phyloP scores from a whole-genome alignment of 2,888 invertebrate genomes.

The Masnerella sp. region DNA sequence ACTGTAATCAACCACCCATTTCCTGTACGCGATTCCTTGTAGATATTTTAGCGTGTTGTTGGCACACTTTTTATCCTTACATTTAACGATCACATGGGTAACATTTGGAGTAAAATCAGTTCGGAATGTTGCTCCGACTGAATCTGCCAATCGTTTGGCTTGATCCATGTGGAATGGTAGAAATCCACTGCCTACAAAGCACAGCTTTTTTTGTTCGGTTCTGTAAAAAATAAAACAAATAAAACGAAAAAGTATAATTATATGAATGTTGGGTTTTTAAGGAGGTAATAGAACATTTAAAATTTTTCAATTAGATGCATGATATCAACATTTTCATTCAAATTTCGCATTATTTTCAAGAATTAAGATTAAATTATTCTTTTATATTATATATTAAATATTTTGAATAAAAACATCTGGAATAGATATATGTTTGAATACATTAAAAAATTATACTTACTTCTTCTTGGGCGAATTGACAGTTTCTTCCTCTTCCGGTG shows the following conservation, averaged over 20 bases:
- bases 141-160: conserved; percentile 62
- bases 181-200: conserved; percentile 68
- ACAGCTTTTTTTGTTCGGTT: conserved; percentile 7
- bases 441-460: too few relatives aligned
- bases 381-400: too few relatives aligned
- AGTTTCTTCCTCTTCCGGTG: background rate
- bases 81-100: conserved; percentile 69
- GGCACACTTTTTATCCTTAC: conserved; percentile 58
- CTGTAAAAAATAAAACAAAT: background rate
- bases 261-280: too few relatives aligned
- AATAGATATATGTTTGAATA: too few relatives aligned
- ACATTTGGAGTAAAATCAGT: conserved; percentile 62
- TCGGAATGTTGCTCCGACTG: conserved; percentile 60
- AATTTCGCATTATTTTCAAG: too few relatives aligned
- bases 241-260: too few relatives aligned
- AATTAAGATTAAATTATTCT: too few relatives aligned
- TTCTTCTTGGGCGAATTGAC: too few relatives aligned
- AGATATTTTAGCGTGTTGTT: conserved; percentile 70
- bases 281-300: too few relatives aligned
- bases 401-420: too few relatives aligned
- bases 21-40: conserved; percentile 69
- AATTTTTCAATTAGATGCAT: too few relatives aligned
- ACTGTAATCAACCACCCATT: conserved; percentile 66
- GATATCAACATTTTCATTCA: too few relatives aligned
- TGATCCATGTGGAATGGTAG: conserved; percentile 46